Percentiles rank a stretch among this genome's conserved stretches.
These are phyloP conservation scores for Penaeus chinensis DNA, from an alignment of 1,140 invertebrate genomes.

Conservation along the genomic window DNA sequence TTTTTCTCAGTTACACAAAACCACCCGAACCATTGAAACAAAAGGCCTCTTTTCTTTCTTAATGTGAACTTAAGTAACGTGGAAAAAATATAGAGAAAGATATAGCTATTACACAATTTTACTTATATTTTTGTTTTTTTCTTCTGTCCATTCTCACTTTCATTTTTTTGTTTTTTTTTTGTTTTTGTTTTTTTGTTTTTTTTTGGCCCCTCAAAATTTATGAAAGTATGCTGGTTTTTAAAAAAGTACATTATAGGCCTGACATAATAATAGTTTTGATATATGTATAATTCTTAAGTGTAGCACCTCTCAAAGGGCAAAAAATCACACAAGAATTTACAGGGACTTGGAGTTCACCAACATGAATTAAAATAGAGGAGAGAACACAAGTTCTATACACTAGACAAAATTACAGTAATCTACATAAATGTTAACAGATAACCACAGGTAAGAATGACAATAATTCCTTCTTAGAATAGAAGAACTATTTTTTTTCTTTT, in stretches of 20 bases:
- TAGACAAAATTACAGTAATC: slow-evolving; percentile 43
- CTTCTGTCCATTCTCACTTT: too few relatives aligned
- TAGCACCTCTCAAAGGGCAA: slow-evolving; percentile 44
- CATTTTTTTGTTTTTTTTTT: slow-evolving; percentile 13
- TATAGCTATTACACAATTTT: slow-evolving; percentile 27
- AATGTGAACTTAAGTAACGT: neutral
- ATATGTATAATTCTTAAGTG: slow-evolving; percentile 36
- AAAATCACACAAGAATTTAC: slow-evolving; percentile 30
- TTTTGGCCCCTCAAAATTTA: slow-evolving; percentile 42
- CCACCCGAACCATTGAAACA: slow-evolving; percentile 30
- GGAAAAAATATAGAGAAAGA: slow-evolving; percentile 17
- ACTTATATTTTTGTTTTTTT: slow-evolving; percentile 32
- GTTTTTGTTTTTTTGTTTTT: slow-evolving; percentile 15
- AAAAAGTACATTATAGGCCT: slow-evolving; percentile 36
- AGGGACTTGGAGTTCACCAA: slow-evolving; percentile 17
- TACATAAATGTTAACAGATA: slow-evolving; percentile 29
- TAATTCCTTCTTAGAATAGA: slow-evolving; percentile 20
- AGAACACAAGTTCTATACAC: slow-evolving; percentile 36
- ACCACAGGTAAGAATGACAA: slow-evolving; percentile 7
- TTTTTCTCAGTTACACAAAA: slow-evolving; percentile 16
- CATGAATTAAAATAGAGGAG: slow-evolving; percentile 34
- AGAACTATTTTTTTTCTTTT: neutral
- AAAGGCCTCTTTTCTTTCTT: neutral
- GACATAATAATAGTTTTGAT: slow-evolving; percentile 34
- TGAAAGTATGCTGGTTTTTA: slow-evolving; percentile 33